Percentiles rank a stretch among this genome's conserved stretches.
Evolutionary conservation across 2,888 invertebrate species (phyloP).

Genomic region (Athalia rosae): DNA sequence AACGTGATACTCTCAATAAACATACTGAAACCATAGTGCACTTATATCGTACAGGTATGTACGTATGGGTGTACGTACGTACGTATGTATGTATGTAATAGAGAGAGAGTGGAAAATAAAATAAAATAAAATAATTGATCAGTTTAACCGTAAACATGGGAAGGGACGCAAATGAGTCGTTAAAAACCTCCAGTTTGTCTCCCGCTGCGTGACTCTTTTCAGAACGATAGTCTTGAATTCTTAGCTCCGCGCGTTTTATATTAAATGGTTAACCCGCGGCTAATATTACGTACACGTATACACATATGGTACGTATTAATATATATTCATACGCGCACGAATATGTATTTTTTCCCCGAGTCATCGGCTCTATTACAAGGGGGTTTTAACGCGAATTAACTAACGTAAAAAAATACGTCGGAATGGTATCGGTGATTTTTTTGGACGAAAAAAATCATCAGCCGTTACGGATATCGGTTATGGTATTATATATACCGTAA

Average conservation of each 20-base stretch:
- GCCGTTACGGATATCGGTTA: no score
- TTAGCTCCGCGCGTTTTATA: conserved; percentile 27
- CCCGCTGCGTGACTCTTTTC: conserved; percentile 56
- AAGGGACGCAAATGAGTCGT: conserved; percentile 67
- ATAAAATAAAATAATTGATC: conserved; percentile 68
- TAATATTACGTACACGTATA: background rate
- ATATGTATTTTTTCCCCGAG: no score
- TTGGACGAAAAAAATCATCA: no score
- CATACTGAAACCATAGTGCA: no score
- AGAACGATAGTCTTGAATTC: background rate
- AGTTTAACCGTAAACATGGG: conserved; percentile 63
- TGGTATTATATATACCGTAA: no score
- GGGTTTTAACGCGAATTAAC: no score
- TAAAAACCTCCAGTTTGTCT: conserved; percentile 62
- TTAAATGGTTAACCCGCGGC: background rate
- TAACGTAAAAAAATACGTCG: no score
- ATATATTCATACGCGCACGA: background rate
- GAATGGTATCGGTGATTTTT: no score
- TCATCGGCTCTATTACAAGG: no score
- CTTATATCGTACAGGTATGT: background rate
- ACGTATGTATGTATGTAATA: background rate
- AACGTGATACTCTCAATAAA: conserved; percentile 45
- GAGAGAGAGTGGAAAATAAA: conserved; percentile 53
- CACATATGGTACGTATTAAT: no score
- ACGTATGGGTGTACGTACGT: background rate